Base-by-base conservation (phyloP, 1,140 invertebrate species). In the Aphaenogaster floridana region DNA sequence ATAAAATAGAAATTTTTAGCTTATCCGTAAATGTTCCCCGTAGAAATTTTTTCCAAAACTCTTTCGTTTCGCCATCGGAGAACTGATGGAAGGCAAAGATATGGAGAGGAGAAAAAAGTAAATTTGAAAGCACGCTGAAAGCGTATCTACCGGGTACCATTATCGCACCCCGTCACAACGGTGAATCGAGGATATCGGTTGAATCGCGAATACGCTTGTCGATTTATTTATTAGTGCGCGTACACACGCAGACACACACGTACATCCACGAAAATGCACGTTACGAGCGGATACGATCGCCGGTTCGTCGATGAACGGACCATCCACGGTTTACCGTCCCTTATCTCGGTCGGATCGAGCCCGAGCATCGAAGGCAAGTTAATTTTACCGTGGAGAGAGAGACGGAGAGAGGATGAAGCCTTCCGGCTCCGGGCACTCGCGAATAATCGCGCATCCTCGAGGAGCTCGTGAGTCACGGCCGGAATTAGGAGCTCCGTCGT, bases 301-400 rank as follows among this genome's bases (percentile, higher is more conserved):
- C 52, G 28, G 36, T 42, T 11, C 13, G 63, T 63, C 61, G 57
- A 84, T 61, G 57, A 80, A 63, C 84, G 69, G 66, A 68, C 52
- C 77, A 81, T 89, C 45, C 48, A 34, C 21, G 72, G 74, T 79
- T 86, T 28, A 54, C 59, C 72, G 50, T 39, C 59, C 15, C 61
- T 66, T 86, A 86, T 86, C 83, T 66, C 34, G 28, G 59, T 39
- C 69, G 36, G n/a, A 80, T 80, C 78, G 28, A 48, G 17, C 28
- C n/a, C 11, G 45, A 61, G 74, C 83, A 66, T 86, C 83, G 74
- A 79, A 86, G 83, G 83, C 72, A 50, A 86, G 83, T 78, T 86
- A 86, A 86, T 86, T 85, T 69, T 71, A 69, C 21, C 48, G 17
- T 28, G 15, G 21, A 45, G 13, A 48, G 9, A 59, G 36, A 42